Conservation (phyloP, 2,888 invertebrate species). For the Heliothis peltigera region DNA sequence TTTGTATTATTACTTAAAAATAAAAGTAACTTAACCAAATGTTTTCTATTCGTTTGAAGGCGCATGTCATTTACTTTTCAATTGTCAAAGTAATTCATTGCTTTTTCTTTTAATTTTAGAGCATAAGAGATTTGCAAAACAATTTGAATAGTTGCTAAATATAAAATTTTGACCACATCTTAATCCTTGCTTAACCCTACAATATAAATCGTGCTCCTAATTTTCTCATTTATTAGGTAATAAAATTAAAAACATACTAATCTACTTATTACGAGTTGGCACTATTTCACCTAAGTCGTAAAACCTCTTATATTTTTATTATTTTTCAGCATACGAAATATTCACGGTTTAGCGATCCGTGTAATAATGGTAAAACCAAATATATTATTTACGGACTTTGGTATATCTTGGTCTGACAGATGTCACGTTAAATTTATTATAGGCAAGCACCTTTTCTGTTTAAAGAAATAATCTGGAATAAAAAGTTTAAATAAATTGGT, state of each 20-base stretch:
- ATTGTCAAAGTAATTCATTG: background rate
- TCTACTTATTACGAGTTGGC: conserved; percentile 57
- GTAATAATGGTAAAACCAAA: background rate
- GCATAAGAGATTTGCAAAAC: conserved; percentile 1
- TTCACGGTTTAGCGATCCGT: conserved; percentile 18
- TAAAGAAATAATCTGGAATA: background rate
- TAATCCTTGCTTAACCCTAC: conserved; percentile 51
- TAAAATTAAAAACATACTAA: conserved; percentile 60
- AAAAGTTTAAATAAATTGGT: background rate
- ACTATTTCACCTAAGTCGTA: conserved; percentile 60
- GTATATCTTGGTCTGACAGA: background rate
- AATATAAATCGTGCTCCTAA: conserved; percentile 49
- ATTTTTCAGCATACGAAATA: conserved; percentile 17
- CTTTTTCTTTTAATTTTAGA: background rate
- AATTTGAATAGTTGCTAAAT: conserved; percentile 3
- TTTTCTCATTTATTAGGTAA: conserved; percentile 46
- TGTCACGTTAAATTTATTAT: background rate
- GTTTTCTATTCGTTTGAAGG: too few species aligned
- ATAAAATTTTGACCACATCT: conserved; percentile 36
- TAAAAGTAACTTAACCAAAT: too few species aligned
- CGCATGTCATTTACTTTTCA: background rate
- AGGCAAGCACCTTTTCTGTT: background rate
- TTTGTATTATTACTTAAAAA: too few species aligned
- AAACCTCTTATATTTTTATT: conserved; percentile 61
- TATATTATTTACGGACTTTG: background rate